Conservation (phyloP, 2,888 invertebrate species). For the Leptopilina syphax region DNA sequence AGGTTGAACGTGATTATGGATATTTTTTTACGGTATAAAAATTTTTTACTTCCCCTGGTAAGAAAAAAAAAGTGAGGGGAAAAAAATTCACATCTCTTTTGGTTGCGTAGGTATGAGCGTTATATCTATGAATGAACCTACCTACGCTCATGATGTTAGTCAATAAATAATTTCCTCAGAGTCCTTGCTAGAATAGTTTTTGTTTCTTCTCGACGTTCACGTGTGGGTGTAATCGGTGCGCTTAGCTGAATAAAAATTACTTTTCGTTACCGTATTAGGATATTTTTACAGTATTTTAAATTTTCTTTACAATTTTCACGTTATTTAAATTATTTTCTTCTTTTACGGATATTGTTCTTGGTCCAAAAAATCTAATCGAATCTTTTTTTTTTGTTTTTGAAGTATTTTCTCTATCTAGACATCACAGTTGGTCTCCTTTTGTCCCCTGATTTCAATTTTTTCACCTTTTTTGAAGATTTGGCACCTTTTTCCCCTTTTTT, state of each 20-base stretch:
- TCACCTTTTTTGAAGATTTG: no score
- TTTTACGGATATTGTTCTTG: no score
- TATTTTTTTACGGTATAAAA: no score
- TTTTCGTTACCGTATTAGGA: slow-evolving; percentile 73
- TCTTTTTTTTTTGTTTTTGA: no score
- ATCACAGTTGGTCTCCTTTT: no score
- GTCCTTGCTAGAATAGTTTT: slow-evolving; percentile 53
- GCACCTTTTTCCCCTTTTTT: no score
- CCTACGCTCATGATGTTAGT: slow-evolving; percentile 69
- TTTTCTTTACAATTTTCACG: slow-evolving; percentile 20
- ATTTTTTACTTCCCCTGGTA: background rate
- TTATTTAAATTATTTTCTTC: background rate
- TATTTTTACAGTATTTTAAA: slow-evolving; percentile 45
- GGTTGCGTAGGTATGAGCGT: slow-evolving; percentile 52
- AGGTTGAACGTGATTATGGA: no score
- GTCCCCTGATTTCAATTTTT: no score
- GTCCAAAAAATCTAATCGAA: no score
- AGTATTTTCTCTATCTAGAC: no score
- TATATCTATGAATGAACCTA: slow-evolving; percentile 70
- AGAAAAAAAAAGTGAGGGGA: slow-evolving; percentile 24
- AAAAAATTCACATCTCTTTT: slow-evolving; percentile 24
- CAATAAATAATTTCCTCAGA: slow-evolving; percentile 68
- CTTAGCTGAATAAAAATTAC: slow-evolving; percentile 63
- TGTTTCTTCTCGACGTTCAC: slow-evolving; percentile 57
- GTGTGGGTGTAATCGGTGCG: slow-evolving; percentile 71